These are phyloP conservation scores for Aphelocoma californica DNA, from an alignment of 2,797 vertebrate species.

Conservation along the genomic window DNA sequence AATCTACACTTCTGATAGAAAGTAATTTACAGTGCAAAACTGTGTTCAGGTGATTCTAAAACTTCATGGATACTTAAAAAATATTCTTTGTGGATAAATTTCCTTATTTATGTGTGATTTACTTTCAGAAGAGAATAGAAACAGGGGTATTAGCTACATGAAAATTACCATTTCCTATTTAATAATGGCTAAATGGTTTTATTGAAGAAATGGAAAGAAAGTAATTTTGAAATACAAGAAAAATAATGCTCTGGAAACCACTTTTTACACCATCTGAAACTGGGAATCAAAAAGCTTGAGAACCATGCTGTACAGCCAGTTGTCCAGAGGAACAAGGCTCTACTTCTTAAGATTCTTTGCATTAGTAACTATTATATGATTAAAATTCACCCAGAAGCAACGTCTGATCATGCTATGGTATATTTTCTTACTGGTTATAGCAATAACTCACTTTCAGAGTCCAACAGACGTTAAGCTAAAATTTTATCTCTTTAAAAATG, in stretches of 20 bases:
- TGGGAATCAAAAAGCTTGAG: neutral
- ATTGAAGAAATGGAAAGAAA: neutral
- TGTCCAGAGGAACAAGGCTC: neutral
- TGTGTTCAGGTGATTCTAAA: neutral
- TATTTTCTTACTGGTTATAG: neutral
- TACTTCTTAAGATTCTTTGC: neutral
- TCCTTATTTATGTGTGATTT: neutral
- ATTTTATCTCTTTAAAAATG: neutral
- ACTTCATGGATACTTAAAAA: neutral
- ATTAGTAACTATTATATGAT: neutral
- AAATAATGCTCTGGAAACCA: neutral
- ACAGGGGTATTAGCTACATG: neutral
- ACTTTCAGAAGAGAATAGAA: neutral
- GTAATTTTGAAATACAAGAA: neutral
- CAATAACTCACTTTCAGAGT: neutral
- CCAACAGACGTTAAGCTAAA: neutral
- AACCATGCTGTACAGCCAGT: neutral
- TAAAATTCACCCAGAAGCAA: neutral
- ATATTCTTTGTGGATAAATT: neutral
- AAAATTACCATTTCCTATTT: neutral
- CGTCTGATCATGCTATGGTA: neutral
- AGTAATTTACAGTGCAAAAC: neutral
- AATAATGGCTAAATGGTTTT: neutral
- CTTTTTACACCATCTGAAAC: neutral
- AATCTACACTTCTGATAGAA: neutral